Evolutionary conservation across 1,140 invertebrate species (phyloP), one percentile per base, ranked within the genome.

Genomic region (Bombus cullumanus): DNA sequence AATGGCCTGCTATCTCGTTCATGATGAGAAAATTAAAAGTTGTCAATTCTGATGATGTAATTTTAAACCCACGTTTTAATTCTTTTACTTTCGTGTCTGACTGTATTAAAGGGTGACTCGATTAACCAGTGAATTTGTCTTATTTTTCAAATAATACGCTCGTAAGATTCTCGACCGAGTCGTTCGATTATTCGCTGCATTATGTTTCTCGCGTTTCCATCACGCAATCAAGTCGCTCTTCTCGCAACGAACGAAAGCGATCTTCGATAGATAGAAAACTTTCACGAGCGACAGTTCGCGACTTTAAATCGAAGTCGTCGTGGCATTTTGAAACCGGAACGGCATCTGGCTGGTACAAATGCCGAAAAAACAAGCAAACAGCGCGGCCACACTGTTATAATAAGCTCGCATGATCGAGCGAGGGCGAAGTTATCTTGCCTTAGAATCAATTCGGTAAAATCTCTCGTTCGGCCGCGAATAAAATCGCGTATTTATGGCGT

Each of bases 401-500:
- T 88, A 89, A 88, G 66, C 66, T 72, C 81, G 43, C 34, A 72
- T 66, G 81, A 83, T 84, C 43, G 43, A 86, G 68, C 43, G 59
- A 75, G 53, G 66, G 47, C 18, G 53, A n/a, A 86, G 69, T 41
- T 78, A 89, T 89, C 88, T 59, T 1, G 66, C 37, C 43, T 85
- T 85, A 88, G 82, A 75, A 89, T 88, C 87, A 71, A 64, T 79
- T 37, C 73, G 59, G 78, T 85, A 85, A 88, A 86, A 86, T 85
- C 47, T 64, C 6, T 64, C 64, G 79, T 15, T 34, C 47, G 81
- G n/a, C 62, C 62, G 57, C 47, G 39, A 82, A 90, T 90, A 89
- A 90, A 87, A 72, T 87, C 69, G 59, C 39, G 73, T 90, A 89
- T 90, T 90, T 90, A 90, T 71, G 86, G 57, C 73, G 68, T 59